Evolutionary conservation across 2,888 invertebrate genomes (phyloP).

Genomic region (Drosophila robusta): DNA sequence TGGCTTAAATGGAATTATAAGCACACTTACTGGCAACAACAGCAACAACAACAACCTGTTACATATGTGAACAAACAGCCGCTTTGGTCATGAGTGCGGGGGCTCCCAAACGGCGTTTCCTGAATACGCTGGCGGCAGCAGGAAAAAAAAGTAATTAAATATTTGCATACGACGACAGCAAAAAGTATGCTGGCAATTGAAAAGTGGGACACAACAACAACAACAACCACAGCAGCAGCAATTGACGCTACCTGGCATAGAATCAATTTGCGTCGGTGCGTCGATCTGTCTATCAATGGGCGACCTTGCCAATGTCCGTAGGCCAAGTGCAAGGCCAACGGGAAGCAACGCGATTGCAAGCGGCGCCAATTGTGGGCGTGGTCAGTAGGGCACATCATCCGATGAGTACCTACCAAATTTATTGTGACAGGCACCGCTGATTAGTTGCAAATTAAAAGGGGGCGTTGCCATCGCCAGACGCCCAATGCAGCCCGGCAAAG

Average conservation of each 20-base stretch:
- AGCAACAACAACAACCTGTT: conserved; percentile 47
- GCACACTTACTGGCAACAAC: conserved; percentile 2
- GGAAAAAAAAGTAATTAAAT: conserved; percentile 36
- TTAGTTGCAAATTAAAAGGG: conserved; percentile 45
- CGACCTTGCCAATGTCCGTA: conserved; percentile 55
- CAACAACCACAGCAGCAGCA: not conserved
- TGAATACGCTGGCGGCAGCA: conserved; percentile 20
- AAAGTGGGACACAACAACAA: conserved; percentile 12
- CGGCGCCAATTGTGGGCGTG: conserved; percentile 74
- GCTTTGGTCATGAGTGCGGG: conserved; percentile 6
- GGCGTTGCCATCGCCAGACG: conserved; percentile 53
- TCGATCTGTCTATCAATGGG: conserved; percentile 63
- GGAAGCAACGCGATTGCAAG: conserved; percentile 12
- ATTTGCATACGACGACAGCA: conserved; percentile 59
- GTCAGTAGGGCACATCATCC: conserved; percentile 13
- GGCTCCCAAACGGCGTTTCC: conserved; percentile 31
- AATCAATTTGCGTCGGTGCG: conserved; percentile 44
- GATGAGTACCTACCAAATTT: conserved; percentile 7
- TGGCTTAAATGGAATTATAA: conserved; percentile 34
- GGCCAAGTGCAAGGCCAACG: conserved; percentile 51
- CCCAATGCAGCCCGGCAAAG: conserved; percentile 10
- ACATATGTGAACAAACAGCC: conserved; percentile 31
- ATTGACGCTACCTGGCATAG: conserved; percentile 39
- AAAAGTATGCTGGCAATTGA: conserved; percentile 17
- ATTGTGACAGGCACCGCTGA: conserved; percentile 47